Evolutionary conservation across 2,113 vertebrate genomes (phyloP), one percentile per base, ranked within the genome.

Genomic region (Conger conger): DNA sequence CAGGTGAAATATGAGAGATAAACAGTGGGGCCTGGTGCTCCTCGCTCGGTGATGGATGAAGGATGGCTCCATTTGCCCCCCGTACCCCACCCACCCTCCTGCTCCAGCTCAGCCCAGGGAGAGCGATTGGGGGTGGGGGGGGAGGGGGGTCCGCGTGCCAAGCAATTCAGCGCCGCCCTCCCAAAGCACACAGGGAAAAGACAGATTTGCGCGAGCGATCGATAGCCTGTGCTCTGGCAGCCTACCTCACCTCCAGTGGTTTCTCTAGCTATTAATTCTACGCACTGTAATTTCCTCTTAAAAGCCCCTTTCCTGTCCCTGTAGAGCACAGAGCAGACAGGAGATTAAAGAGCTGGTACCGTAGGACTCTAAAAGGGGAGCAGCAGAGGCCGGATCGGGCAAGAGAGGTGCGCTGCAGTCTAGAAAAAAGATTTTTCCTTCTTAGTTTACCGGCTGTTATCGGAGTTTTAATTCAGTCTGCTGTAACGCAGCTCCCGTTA

Each of bases 271-370:
- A 86, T 86, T 83, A 82, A 86, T 86, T 82, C 85, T 63, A 73
- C 76, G 36, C 53, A 78, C 81, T 86, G 84, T 86, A 86, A 86
- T 86, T 82, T 86, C 81, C 85, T 82, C 81, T 82, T 86, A 86
- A 86, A 86, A 86, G 85, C 85, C 76, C 81, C 81, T 23, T 86
- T 85, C 80, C 81, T 86, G 85, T 86, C 85, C 76, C 85, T 86
- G 81, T 42, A 86, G 81, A 86, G 37, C 81, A 17, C n/a, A 4
- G 81, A 77, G 37, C 76, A 83, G 85, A 82, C 81, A 78, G 35
- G 73, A 82, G 81, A 86, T 86, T 82, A 86, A 82, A 79, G 73
- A 82, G 76, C 76, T 63, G 23, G 36, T 45, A 81, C 50, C 16
- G 9, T 37, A 76, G 85, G 85, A 40, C 80, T 86, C 33, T 54